Conservation (phyloP, 2,888 invertebrate species). For the Melinopterus prodromus region DNA sequence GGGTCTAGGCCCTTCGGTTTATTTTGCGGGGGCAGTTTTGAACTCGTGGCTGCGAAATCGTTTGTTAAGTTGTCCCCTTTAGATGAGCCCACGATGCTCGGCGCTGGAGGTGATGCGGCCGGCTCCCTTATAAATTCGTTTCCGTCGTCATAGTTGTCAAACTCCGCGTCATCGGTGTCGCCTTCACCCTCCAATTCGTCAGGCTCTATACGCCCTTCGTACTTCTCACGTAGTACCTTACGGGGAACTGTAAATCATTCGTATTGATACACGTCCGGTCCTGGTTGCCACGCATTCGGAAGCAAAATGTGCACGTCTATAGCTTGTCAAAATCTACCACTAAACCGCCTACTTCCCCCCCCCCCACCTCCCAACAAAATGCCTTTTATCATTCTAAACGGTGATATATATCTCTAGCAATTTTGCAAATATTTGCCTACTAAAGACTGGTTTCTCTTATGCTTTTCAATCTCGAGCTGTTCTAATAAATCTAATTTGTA, state of each 20-base stretch:
- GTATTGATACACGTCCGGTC: constrained; percentile 7
- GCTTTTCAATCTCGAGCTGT: too few relatives aligned
- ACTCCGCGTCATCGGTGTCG: constrained; percentile 63
- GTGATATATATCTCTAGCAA: too few relatives aligned
- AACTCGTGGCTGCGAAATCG: constrained; percentile 50
- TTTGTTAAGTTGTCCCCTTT: constrained; percentile 55
- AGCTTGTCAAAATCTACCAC: background rate
- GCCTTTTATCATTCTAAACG: too few relatives aligned
- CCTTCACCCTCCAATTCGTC: constrained; percentile 70
- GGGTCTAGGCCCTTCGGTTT: constrained; percentile 54
- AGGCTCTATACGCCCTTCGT: constrained; percentile 79
- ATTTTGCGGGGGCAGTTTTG: constrained; percentile 51
- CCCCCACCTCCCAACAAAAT: background rate
- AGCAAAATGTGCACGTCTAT: background rate
- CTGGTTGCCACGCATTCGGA: background rate
- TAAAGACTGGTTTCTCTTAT: too few relatives aligned
- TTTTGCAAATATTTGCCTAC: too few relatives aligned
- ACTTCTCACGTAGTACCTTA: constrained; percentile 83
- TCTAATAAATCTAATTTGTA: too few relatives aligned
- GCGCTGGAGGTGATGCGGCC: constrained; percentile 67
- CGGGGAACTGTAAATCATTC: constrained; percentile 72
- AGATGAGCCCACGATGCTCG: constrained; percentile 60
- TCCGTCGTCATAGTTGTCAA: constrained; percentile 60
- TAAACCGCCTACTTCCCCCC: background rate
- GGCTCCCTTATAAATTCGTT: constrained; percentile 67